Evolutionary conservation across 2,888 invertebrate species (phyloP).

Genomic region (Dolomedes plantarius): DNA sequence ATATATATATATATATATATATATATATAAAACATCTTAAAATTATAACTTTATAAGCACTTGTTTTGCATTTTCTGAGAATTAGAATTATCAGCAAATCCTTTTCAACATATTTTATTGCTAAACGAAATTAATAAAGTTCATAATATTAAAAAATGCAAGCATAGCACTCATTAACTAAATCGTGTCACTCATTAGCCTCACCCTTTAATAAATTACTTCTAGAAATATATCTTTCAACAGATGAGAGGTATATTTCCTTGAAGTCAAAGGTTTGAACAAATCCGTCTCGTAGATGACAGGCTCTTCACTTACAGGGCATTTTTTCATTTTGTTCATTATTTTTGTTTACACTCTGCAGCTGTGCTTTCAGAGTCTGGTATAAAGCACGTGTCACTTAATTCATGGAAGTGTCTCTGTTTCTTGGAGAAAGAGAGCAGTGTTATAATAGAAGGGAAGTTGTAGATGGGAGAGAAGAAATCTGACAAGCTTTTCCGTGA

Average conservation of each 20-base stretch:
- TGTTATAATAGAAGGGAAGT: background rate
- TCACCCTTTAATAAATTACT: background rate
- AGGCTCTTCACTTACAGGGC: background rate
- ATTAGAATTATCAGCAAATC: no score
- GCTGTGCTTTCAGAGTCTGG: constrained; percentile 24
- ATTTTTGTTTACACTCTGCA: constrained; percentile 21
- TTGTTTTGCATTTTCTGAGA: no score
- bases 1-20: no score
- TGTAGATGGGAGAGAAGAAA: no score
- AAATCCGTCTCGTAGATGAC: background rate
- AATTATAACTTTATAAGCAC: no score
- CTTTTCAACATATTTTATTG: no score
- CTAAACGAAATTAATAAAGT: no score
- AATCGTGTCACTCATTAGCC: background rate
- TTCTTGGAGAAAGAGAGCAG: background rate
- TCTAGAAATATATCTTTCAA: background rate
- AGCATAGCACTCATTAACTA: no score
- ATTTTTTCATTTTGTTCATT: background rate
- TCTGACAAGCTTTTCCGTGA: background rate
- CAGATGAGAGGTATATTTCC: background rate
- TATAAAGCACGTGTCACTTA: constrained; percentile 22
- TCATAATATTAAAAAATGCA: no score
- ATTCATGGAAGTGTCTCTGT: background rate
- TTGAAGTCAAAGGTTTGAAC: background rate
- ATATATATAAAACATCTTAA: no score